A percentile compares a stretch with the other conserved stretches of the same genome.
Conservation (phyloP, 2,797 vertebrate species). For the Lithobates pipiens region DNA sequence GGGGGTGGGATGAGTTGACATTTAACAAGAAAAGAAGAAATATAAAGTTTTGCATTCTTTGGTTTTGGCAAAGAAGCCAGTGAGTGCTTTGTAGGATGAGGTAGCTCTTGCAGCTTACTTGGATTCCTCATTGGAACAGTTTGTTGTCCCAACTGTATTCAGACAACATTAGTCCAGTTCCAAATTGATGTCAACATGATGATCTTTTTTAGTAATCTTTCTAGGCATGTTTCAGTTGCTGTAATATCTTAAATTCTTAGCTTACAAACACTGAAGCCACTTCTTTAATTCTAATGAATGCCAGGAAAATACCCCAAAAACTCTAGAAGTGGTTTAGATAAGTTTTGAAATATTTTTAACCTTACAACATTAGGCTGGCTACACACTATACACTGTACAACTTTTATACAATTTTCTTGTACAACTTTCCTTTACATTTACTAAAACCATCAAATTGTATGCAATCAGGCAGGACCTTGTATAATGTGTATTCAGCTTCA, state of each 20-base stretch:
- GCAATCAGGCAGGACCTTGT: too few relatives aligned
- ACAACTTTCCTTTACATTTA: too few relatives aligned
- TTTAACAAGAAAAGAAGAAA: constrained; percentile 33
- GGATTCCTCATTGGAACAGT: constrained; percentile 69
- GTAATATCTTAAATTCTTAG: background rate
- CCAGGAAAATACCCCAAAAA: too few relatives aligned
- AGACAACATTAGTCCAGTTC: constrained; percentile 59
- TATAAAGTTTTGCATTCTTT: constrained; percentile 55
- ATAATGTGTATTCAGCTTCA: too few relatives aligned
- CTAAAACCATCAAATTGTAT: too few relatives aligned
- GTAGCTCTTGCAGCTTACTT: constrained; percentile 60
- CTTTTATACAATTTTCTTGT: too few relatives aligned
- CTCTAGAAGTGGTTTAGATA: too few relatives aligned
- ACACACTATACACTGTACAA: too few relatives aligned
- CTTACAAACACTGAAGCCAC: background rate
- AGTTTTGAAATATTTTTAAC: too few relatives aligned
- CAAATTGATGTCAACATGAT: constrained; percentile 68
- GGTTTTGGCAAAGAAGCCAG: constrained; percentile 55
- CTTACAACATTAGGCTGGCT: too few relatives aligned
- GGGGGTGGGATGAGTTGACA: constrained; percentile 40
- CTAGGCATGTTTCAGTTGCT: constrained; percentile 9
- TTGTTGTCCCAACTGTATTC: constrained; percentile 65
- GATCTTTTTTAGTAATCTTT: constrained; percentile 6
- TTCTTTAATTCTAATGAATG: too few relatives aligned
- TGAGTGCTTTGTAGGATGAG: constrained; percentile 58